Conservation (phyloP, 2,797 vertebrate species). For the Darevskia nairensis region DNA sequence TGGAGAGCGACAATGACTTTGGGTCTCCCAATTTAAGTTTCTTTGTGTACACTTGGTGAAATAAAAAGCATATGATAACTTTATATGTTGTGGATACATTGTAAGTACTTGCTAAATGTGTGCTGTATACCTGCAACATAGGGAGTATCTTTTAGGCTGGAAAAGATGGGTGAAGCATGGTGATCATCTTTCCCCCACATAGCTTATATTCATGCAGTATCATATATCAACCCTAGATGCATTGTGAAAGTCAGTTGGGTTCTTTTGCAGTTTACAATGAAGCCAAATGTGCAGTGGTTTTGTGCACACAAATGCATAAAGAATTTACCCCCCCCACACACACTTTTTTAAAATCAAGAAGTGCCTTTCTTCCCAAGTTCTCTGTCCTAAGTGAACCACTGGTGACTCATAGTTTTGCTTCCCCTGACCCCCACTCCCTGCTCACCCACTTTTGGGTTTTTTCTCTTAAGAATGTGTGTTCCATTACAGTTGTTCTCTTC, state of each 20-base stretch:
- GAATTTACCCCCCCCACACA: neutral
- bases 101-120: neutral
- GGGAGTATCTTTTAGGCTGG: neutral
- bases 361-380: constrained; percentile 61
- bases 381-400: constrained; percentile 27
- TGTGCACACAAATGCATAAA: neutral
- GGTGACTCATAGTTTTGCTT: constrained; percentile 57
- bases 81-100: neutral
- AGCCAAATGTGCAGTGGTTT: constrained; percentile 27
- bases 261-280: neutral
- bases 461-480: constrained; percentile 11
- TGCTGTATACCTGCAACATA: neutral
- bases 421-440: neutral
- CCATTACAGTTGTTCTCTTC: constrained; percentile 35
- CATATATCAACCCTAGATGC: neutral
- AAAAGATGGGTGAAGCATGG: neutral
- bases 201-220: neutral
- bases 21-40: neutral
- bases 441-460: neutral
- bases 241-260: neutral
- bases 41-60: neutral
- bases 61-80: neutral
- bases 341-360: constrained; percentile 19
- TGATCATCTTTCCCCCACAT: neutral
- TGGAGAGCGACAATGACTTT: neutral